Conservation (phyloP, 2,797 vertebrate species). For the Nannoperca australis region DNA sequence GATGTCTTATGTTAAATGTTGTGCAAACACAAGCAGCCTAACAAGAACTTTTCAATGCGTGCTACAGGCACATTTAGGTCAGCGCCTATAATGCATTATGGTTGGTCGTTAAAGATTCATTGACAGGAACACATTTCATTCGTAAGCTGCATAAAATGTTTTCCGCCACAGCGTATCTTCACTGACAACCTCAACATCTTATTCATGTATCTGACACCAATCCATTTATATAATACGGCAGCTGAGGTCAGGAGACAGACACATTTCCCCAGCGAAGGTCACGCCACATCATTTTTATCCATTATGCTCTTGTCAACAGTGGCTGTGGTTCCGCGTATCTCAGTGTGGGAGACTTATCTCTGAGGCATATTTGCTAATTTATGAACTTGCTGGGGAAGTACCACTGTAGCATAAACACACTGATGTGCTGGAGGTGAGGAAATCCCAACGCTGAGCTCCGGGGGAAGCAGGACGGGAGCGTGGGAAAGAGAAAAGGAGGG, state of each 20-base stretch:
- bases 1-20: background rate
- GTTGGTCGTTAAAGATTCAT: background rate
- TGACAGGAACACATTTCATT: background rate
- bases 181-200: conserved; percentile 30
- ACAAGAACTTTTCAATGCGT: background rate
- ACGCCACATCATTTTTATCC: conserved; percentile 33
- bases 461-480: conserved; percentile 56
- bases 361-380: conserved; percentile 53
- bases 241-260: conserved; percentile 42
- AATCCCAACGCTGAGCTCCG: conserved; percentile 62
- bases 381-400: conserved; percentile 50
- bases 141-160: background rate
- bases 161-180: background rate
- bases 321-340: conserved; percentile 4
- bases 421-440: conserved; percentile 68
- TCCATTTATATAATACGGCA: conserved; percentile 42
- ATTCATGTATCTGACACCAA: conserved; percentile 24
- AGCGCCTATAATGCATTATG: background rate
- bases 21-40: background rate
- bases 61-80: background rate
- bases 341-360: conserved; percentile 52
- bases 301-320: conserved; percentile 18
- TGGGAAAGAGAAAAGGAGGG: conserved; percentile 64
- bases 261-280: conserved; percentile 30
- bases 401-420: conserved; percentile 52